Evolutionary conservation across 2,888 invertebrate species (phyloP).

Genomic region (Carterocephalus palaemon): DNA sequence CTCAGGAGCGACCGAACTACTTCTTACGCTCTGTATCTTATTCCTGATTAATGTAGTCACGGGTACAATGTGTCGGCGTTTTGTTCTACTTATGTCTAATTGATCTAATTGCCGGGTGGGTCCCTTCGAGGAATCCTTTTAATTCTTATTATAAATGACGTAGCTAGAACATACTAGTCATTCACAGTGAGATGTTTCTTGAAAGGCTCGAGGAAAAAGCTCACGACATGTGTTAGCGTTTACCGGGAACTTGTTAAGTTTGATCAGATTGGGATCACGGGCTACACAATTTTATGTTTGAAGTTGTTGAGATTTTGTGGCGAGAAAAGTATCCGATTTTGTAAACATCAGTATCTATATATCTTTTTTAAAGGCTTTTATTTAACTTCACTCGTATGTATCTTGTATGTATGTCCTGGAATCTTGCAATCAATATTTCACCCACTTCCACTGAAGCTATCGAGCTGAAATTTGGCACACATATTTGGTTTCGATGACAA

Average conservation of each 20-base stretch:
- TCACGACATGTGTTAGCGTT: conserved; percentile 6
- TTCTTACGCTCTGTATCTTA: conserved; percentile 3
- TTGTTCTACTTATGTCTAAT: conserved; percentile 43
- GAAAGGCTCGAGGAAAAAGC: conserved; percentile 29
- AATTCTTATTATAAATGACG: conserved; percentile 23
- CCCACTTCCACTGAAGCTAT: too few relatives aligned
- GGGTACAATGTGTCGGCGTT: conserved; percentile 29
- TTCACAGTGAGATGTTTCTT: conserved; percentile 19
- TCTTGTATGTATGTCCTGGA: too few relatives aligned
- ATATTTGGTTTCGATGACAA: too few relatives aligned
- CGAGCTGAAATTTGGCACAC: too few relatives aligned
- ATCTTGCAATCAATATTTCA: too few relatives aligned
- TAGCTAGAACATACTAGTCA: conserved; percentile 12
- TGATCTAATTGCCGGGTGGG: conserved; percentile 62
- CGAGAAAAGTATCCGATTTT: too few relatives aligned
- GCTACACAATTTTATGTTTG: conserved; percentile 1
- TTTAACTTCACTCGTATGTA: too few relatives aligned
- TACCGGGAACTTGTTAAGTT: conserved; percentile 12
- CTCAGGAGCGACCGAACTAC: background rate
- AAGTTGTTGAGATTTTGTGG: too few relatives aligned
- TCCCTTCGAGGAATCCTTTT: conserved; percentile 52
- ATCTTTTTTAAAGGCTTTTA: too few relatives aligned
- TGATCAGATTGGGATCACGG: conserved; percentile 7
- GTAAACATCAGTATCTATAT: too few relatives aligned
- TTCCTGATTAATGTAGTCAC: conserved; percentile 22